Conservation (phyloP, 64 coral and sea anemone species). For the Montipora sp. region DNA sequence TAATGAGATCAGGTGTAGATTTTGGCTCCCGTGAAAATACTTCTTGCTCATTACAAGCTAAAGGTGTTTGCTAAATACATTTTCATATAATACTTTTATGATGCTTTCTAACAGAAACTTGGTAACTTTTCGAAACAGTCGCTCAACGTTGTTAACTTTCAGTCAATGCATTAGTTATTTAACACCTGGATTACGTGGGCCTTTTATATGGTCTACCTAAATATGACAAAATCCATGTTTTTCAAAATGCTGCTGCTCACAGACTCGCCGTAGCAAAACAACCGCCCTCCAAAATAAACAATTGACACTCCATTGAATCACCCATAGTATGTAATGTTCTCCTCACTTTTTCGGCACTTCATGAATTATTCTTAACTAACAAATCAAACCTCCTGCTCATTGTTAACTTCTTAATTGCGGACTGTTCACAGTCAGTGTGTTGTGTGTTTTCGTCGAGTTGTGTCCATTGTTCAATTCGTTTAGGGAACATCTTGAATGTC, state of each 20-base stretch:
- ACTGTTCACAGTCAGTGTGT: neutral
- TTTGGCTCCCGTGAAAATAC: conserved; percentile 13
- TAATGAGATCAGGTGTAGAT: neutral
- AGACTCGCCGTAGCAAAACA: conserved; percentile 3
- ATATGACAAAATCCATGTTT: neutral
- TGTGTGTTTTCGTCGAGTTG: too few relatives aligned
- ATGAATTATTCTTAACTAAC: conserved; percentile 4
- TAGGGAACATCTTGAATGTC: neutral
- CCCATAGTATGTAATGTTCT: neutral
- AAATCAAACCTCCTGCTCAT: neutral
- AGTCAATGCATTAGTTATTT: neutral
- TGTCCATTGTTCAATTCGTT: too few relatives aligned
- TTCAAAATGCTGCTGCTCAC: neutral
- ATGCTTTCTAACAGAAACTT: neutral
- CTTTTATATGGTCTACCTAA: neutral
- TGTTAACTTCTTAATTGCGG: neutral
- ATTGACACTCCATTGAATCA: neutral
- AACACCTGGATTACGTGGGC: neutral
- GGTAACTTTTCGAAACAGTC: too few relatives aligned
- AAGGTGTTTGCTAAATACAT: conserved; percentile 17
- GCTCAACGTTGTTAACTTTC: neutral
- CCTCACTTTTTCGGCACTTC: neutral
- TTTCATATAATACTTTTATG: neutral
- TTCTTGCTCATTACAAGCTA: conserved; percentile 3
- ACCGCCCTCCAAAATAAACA: neutral